These are phyloP conservation scores for Sericinus montela DNA, from an alignment of 2,888 invertebrate species.

Conservation along the genomic window DNA sequence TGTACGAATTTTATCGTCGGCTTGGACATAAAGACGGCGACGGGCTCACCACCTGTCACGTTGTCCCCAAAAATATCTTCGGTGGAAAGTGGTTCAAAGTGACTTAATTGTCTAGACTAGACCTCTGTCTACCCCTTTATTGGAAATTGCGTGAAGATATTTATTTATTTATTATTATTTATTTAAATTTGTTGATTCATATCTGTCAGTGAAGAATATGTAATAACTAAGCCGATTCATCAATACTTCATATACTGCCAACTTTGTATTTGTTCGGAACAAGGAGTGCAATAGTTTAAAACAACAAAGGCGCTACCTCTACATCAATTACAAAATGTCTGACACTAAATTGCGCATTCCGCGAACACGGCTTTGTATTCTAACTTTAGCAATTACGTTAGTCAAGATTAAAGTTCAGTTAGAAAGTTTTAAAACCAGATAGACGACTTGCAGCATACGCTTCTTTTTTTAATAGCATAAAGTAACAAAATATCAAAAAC, in stretches of 20 bases:
- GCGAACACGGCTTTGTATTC: slow-evolving; percentile 70
- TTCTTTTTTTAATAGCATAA: not conserved
- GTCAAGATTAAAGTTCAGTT: slow-evolving; percentile 69
- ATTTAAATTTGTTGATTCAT: too few relatives aligned
- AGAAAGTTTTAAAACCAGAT: slow-evolving; percentile 67
- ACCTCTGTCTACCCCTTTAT: too few relatives aligned
- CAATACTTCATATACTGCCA: not conserved
- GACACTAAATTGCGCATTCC: slow-evolving; percentile 62
- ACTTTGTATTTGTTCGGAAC: not conserved
- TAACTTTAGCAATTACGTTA: slow-evolving; percentile 74
- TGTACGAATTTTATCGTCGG: too few relatives aligned
- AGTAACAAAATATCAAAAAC: too few relatives aligned
- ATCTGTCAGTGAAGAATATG: too few relatives aligned
- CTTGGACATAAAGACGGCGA: too few relatives aligned
- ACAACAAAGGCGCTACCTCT: slow-evolving; percentile 24
- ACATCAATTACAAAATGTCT: slow-evolving; percentile 63
- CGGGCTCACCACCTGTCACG: too few relatives aligned
- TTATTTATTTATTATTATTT: too few relatives aligned
- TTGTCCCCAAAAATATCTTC: too few relatives aligned
- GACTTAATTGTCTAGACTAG: too few relatives aligned
- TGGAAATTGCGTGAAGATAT: too few relatives aligned
- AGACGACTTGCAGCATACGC: slow-evolving; percentile 38
- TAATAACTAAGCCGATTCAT: slow-evolving; percentile 10
- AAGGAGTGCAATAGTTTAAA: slow-evolving; percentile 6
- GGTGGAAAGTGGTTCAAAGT: too few relatives aligned